Base-by-base conservation (phyloP, 2,888 invertebrate species). In the Campoplex nolae region DNA sequence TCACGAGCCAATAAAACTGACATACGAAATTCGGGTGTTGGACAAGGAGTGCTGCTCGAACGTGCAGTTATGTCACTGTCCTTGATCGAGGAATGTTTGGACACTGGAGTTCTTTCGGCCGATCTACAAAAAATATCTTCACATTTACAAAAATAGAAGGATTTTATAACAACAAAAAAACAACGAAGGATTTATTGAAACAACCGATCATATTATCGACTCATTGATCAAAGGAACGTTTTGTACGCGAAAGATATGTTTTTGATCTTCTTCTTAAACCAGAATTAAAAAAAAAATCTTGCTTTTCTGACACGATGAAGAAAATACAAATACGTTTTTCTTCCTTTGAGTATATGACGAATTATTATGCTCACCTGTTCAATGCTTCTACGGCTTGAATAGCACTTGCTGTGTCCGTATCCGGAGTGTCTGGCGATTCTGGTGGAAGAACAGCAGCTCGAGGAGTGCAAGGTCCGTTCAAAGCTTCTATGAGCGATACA, bases 401-500 rank as follows among this genome's bases (percentile, higher is more conserved):
- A 8, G 96, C 95, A 84, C 92, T 94, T 9, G 96, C 95, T 81
- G 96, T 96, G 91, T 97, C 97, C 45, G 96, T 96, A 89, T 97
- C 97, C 0, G 96, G 96, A 16, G 96, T 95, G 86, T 95, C 96
- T 1, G 95, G 95, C 51, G 95, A 94, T 88, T 95, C 94, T 9
- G 95, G 94, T n/a, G 95, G 94, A 23, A 95, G 93, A 28, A 92
- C 90, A 51, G 93, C 91, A 77, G 93, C 93, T 89, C 96, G 95
- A 76, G 96, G 95, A 54, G 95, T 95, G 91, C 96, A 97, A 9
- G 98, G 99, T 0, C 99, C 99, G 95, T 99, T 99, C 79, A 99
- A 95, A 4, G 99, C 99, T 95, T 99, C 99, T 90, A 99, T 97
- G 78, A 99, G 95, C 0, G 99, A 98, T 78, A 99, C 98, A 45